phyloP scores from a whole-genome alignment of 2,797 vertebrate genomes.

The Cyclura pinguis region DNA sequence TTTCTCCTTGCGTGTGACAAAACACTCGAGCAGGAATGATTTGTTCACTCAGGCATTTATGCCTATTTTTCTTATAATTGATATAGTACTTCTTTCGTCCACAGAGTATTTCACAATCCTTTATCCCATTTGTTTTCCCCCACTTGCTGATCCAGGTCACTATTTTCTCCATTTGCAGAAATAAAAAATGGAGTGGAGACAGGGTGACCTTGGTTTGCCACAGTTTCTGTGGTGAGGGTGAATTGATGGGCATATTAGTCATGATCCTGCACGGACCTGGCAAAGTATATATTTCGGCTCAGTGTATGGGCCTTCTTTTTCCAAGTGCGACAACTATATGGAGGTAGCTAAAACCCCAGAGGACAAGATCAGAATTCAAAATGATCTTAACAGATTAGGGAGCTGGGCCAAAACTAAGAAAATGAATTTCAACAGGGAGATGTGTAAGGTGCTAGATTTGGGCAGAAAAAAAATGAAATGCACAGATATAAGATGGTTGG shows the following conservation, averaged over 20 bases:
- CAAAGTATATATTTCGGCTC: neutral
- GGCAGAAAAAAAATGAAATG: no score
- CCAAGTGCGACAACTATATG: no score
- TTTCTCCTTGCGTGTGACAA: conserved; percentile 21
- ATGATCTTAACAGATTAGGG: no score
- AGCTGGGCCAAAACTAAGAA: no score
- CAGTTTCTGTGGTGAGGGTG: neutral
- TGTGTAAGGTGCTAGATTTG: no score
- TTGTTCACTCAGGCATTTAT: conserved; percentile 25
- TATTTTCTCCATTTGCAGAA: neutral
- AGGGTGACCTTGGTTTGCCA: neutral
- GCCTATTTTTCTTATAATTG: conserved; percentile 19
- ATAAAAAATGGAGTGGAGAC: neutral
- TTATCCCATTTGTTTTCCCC: neutral
- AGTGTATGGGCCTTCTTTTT: no score
- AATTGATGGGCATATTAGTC: neutral
- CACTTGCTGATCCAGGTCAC: neutral
- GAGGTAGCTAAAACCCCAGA: no score
- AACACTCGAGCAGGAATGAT: conserved; percentile 10
- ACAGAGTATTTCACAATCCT: conserved; percentile 1
- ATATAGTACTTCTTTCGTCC: conserved; percentile 9
- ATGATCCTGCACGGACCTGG: no score
- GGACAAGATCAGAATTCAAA: no score
- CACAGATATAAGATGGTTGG: no score
- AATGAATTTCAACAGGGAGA: no score